These are phyloP conservation scores for Diadumene lineata DNA, from an alignment of 92 coral and sea anemone species.

Conservation along the genomic window DNA sequence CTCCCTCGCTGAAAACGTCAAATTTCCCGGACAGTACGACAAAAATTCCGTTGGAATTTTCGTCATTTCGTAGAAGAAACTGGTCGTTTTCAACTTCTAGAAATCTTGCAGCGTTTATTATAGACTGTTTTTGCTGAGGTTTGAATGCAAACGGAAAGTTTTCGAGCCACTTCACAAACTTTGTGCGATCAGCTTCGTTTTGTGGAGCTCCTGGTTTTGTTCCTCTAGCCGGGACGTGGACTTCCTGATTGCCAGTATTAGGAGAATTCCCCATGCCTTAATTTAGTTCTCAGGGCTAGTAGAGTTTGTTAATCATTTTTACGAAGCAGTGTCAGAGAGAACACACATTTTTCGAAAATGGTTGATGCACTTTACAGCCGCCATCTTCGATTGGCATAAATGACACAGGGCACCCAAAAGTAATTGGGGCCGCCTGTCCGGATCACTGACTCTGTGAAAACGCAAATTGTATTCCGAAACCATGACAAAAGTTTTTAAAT, in stretches of 20 bases:
- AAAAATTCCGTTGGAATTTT: constrained; percentile 60
- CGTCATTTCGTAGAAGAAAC: constrained; percentile 50
- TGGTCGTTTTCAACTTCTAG: constrained; percentile 48
- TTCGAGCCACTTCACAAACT: constrained; percentile 54
- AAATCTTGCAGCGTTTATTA: constrained; percentile 39
- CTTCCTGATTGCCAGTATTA: constrained; percentile 5
- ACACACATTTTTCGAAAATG: not conserved
- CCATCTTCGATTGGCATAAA: constrained; percentile 4
- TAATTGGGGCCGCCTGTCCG: not conserved
- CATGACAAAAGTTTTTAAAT: too few relatives aligned
- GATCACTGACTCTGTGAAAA: not conserved
- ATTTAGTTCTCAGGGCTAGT: not conserved
- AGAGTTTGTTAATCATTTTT: not conserved
- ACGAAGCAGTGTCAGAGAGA: not conserved
- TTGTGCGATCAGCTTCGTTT: constrained; percentile 41
- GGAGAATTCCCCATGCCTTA: constrained; percentile 11
- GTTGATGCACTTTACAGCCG: constrained; percentile 3
- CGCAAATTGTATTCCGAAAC: too few relatives aligned
- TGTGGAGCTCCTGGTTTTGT: constrained; percentile 30
- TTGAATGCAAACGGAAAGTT: constrained; percentile 52
- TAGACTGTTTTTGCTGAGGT: constrained; percentile 43
- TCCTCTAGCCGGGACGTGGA: not conserved
- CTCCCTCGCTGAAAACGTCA: constrained; percentile 52
- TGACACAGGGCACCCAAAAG: not conserved
- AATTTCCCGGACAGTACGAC: constrained; percentile 71